Evolutionary conservation across 1,140 invertebrate species (phyloP).

Genomic region (Drosophila obscura): DNA sequence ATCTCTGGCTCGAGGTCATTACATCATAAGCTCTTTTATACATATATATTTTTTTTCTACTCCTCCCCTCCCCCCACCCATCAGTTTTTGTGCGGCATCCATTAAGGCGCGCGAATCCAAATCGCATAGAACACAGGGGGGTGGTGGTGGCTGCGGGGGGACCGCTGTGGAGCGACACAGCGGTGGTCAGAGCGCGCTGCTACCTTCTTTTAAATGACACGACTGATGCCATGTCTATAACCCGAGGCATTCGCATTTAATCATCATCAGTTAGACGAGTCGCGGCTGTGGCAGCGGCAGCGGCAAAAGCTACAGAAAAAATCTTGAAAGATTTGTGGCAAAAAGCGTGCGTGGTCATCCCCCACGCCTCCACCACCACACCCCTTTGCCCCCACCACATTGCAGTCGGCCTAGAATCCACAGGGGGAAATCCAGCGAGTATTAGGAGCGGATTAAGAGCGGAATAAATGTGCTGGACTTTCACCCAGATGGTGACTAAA

Average conservation of each 20-base stretch:
- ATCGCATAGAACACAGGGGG: constrained; percentile 39
- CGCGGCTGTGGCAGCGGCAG: constrained; percentile 47
- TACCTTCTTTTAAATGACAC: constrained; percentile 83
- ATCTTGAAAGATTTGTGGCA: constrained; percentile 76
- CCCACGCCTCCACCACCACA: constrained; percentile 31
- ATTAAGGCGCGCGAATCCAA: constrained; percentile 79
- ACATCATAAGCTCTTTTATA: constrained; percentile 79
- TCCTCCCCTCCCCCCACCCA: too few species aligned
- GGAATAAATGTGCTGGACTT: constrained; percentile 45
- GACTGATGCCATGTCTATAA: constrained; percentile 82
- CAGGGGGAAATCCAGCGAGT: constrained; percentile 33
- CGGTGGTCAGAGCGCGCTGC: constrained; percentile 52
- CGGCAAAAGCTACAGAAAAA: constrained; percentile 31
- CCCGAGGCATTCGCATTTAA: constrained; percentile 80
- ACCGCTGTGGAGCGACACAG: constrained; percentile 16
- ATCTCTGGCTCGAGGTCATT: constrained; percentile 67
- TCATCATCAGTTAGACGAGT: constrained; percentile 81
- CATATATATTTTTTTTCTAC: constrained; percentile 7
- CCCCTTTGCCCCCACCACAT: background rate
- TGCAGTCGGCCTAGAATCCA: constrained; percentile 29
- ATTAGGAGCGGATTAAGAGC: constrained; percentile 64
- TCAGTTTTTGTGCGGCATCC: constrained; percentile 53
- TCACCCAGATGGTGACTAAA: constrained; percentile 22
- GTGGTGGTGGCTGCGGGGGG: background rate
- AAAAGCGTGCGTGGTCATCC: constrained; percentile 77